phyloP scores from a whole-genome alignment of 2,113 vertebrate genomes.

The Andinoacara biseriatus region DNA sequence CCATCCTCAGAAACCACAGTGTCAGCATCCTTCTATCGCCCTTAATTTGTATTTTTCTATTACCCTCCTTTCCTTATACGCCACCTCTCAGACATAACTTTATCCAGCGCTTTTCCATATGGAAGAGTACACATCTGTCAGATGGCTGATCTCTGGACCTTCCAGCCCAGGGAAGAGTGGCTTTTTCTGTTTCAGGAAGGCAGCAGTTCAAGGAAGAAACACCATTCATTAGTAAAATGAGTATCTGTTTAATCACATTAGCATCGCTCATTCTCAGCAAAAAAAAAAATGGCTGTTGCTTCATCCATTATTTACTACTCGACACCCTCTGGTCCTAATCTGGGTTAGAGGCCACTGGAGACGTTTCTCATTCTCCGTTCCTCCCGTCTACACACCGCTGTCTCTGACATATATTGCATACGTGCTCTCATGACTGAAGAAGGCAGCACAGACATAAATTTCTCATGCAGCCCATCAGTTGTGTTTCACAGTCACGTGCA shows the following conservation, averaged over 20 bases:
- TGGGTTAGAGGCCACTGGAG: conserved; percentile 72
- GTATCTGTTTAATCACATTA: conserved; percentile 29
- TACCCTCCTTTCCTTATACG: conserved; percentile 24
- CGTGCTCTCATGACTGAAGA: conserved; percentile 45
- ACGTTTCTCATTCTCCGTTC: conserved; percentile 6
- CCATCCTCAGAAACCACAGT: conserved; percentile 22
- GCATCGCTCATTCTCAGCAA: conserved; percentile 29
- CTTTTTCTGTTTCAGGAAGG: neutral
- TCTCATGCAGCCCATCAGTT: conserved; percentile 65
- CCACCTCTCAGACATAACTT: conserved; percentile 61
- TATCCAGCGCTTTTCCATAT: conserved; percentile 44
- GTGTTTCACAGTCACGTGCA: conserved; percentile 60
- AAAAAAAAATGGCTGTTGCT: conserved; percentile 42
- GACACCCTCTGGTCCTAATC: conserved; percentile 70
- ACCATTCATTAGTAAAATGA: conserved; percentile 21
- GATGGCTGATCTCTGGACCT: conserved; percentile 14
- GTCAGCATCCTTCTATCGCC: neutral
- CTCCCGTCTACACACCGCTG: neutral
- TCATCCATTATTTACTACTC: conserved; percentile 71
- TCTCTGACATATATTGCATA: conserved; percentile 61
- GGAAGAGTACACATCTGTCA: conserved; percentile 38
- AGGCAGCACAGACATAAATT: conserved; percentile 62
- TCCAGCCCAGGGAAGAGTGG: neutral
- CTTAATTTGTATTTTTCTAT: conserved; percentile 18
- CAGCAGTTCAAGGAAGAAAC: neutral